Evolutionary conservation across 1,140 invertebrate genomes (phyloP).

Genomic region (Drosophila guanche): DNA sequence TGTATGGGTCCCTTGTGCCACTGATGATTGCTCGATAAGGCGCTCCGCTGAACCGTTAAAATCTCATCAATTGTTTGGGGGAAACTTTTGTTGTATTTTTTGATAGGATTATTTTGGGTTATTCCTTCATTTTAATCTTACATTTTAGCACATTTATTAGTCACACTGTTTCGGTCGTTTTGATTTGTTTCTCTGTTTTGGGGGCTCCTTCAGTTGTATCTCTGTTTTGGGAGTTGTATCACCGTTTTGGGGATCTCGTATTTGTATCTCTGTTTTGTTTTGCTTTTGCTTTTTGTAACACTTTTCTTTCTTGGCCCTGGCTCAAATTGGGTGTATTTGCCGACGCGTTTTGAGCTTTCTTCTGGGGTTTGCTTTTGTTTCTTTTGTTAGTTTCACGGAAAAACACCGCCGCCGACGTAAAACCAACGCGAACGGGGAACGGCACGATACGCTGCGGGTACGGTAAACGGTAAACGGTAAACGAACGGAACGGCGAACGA

Average conservation of each 20-base stretch:
- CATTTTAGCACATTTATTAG: slow-evolving; percentile 31
- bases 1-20: slow-evolving; percentile 10
- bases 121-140: slow-evolving; percentile 26
- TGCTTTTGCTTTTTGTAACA: slow-evolving; percentile 5
- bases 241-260: background rate
- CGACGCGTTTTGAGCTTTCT: slow-evolving; percentile 62
- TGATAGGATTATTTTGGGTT: slow-evolving; percentile 38
- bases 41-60: slow-evolving; percentile 20
- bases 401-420: slow-evolving; percentile 52
- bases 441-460: background rate
- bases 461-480: background rate
- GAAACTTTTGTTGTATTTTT: slow-evolving; percentile 2
- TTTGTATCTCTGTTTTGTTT: slow-evolving; percentile 30
- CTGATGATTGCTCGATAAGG: slow-evolving; percentile 40
- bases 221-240: background rate
- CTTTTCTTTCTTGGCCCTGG: slow-evolving; percentile 27
- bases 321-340: slow-evolving; percentile 38
- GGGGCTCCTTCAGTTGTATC: slow-evolving; percentile 3
- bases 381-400: slow-evolving; percentile 26
- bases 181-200: slow-evolving; percentile 25
- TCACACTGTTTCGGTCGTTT: slow-evolving; percentile 28
- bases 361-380: slow-evolving; percentile 41
- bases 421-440: slow-evolving; percentile 37
- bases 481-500: slow-evolving; percentile 58
- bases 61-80: slow-evolving; percentile 45